Base-by-base conservation (phyloP, 2,888 invertebrate species). In the Drosophila nigritarsus region DNA sequence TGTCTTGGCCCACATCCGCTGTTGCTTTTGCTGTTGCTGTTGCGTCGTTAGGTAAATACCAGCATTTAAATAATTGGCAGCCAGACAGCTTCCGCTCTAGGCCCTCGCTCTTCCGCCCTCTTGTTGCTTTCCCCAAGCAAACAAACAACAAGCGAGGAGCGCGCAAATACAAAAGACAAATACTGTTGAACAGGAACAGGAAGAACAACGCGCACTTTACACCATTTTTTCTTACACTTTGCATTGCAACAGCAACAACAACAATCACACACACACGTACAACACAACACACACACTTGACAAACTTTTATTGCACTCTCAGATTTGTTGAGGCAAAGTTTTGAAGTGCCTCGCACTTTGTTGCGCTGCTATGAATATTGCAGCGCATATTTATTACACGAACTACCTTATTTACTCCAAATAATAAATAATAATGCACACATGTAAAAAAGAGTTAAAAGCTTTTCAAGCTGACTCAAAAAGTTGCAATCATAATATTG, bases 51-150 rank as follows among this genome's bases (percentile, higher is more conserved):
- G 89, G 87, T 89, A 85, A 85, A 85, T 85, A 87, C 85, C 89
- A 84, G 85, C 85, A 85, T 85, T 85, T 89, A 89, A 85, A 85
- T 85, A 85, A 85, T 85, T 85, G 87, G 82, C 85, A 83, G 67
- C 79, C 79, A 58, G 67, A 67, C 89, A 77, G 84, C 89, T 87
- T 89, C 89, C 89, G 89, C 77, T 82, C 36, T 56, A 54, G 71
- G 64, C 65, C 29, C 38, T 1, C 32, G 1, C 40, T 15, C 29
- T 20, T 24, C 9, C 9, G 15, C 53, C 1, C 30, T 15, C 36
- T 9, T 24, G 20, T 50, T 20, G 48, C 34, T 36, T 38, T n/a
- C 58, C 49, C 82, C 74, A 65, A 65, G 74, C 85, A 89, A 87
- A 83, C 73, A 89, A 73, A 86, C 74, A 85, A 56, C 65, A 70